Percentiles rank a stretch among this genome's conserved stretches.
phyloP scores from a whole-genome alignment of 2,888 invertebrate genomes.

The Congeria kusceri region DNA sequence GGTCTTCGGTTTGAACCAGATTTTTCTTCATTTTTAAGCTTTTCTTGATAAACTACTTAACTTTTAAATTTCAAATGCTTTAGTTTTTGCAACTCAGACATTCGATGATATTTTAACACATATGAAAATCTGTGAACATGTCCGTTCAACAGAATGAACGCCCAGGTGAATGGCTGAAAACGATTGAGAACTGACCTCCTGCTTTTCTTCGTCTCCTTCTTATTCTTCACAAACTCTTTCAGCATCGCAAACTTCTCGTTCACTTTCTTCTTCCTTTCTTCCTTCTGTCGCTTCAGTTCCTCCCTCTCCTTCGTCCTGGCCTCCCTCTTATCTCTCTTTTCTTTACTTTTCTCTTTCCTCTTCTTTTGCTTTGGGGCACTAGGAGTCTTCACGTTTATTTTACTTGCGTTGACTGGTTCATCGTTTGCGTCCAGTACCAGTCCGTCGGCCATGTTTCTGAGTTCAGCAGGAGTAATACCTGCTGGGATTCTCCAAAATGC shows the following conservation, averaged over 20 bases:
- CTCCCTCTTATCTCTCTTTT: constrained; percentile 56
- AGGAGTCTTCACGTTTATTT: constrained; percentile 52
- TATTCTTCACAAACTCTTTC: constrained; percentile 63
- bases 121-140: no score
- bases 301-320: constrained; percentile 25
- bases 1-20: no score
- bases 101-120: no score
- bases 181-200: no score
- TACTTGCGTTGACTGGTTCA: constrained; percentile 64
- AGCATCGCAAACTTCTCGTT: constrained; percentile 58
- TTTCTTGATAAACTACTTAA: no score
- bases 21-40: no score
- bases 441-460: constrained; percentile 89
- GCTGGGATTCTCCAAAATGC: constrained; percentile 94
- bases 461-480: constrained; percentile 87
- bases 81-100: no score
- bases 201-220: constrained; percentile 61
- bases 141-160: no score
- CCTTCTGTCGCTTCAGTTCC: constrained; percentile 51
- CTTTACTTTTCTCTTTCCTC: constrained; percentile 48
- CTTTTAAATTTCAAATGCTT: no score
- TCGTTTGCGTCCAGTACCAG: constrained; percentile 86
- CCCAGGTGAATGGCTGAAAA: no score
- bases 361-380: background rate
- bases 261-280: constrained; percentile 51